These are phyloP conservation scores for Plagiodera versicolora DNA, from an alignment of 2,888 invertebrate species.

Conservation along the genomic window DNA sequence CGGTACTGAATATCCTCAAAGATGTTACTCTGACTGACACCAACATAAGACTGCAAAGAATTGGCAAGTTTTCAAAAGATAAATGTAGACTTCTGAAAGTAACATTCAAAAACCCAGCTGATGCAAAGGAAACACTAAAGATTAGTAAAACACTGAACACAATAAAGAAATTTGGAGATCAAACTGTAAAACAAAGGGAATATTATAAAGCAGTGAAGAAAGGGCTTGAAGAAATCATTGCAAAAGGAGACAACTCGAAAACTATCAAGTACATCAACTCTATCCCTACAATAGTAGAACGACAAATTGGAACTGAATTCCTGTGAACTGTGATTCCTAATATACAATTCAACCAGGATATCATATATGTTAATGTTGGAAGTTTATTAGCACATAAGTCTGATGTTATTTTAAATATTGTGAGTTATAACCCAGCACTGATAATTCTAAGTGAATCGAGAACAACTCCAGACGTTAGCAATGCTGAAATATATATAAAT, in stretches of 20 bases:
- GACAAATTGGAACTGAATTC: background rate
- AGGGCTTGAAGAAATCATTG: too few relatives aligned
- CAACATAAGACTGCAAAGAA: background rate
- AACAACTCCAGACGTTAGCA: conserved; percentile 6
- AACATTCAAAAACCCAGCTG: background rate
- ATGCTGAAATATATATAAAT: conserved; percentile 7
- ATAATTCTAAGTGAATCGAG: conserved; percentile 10
- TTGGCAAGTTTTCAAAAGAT: background rate
- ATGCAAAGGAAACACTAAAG: background rate
- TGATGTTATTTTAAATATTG: too few relatives aligned
- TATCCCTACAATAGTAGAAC: too few relatives aligned
- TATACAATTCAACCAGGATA: conserved; percentile 6
- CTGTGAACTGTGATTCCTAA: conserved; percentile 12
- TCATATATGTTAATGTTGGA: conserved; percentile 8
- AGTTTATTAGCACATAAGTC: conserved; percentile 8
- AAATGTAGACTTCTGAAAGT: background rate
- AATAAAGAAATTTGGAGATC: background rate
- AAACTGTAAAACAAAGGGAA: background rate
- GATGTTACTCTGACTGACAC: background rate
- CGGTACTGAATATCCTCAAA: background rate
- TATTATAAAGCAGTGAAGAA: too few relatives aligned
- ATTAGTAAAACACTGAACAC: background rate
- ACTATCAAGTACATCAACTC: too few relatives aligned
- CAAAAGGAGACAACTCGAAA: too few relatives aligned
- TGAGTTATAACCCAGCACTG: conserved; percentile 7